Evolutionary conservation across 2,888 invertebrate species (phyloP).

Genomic region (Pogonocherus hispidulus): DNA sequence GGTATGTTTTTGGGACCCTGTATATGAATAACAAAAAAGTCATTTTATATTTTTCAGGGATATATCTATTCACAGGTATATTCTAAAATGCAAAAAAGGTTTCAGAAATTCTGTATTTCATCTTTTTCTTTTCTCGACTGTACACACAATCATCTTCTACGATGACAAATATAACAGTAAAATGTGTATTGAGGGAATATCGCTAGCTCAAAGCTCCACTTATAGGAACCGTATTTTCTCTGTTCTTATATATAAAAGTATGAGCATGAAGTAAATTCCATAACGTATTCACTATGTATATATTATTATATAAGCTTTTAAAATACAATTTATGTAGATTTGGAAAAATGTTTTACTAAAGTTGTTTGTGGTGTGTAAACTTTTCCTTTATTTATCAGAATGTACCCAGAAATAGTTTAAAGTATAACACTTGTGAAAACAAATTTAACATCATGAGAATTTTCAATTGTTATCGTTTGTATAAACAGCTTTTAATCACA

Average conservation of each 20-base stretch:
- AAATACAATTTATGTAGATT: conserved; percentile 27
- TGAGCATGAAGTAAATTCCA: conserved; percentile 26
- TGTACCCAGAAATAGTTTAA: not conserved
- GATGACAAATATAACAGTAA: conserved; percentile 35
- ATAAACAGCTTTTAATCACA: no score
- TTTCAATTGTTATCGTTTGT: no score
- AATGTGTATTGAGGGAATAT: conserved; percentile 31
- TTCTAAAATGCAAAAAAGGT: no score
- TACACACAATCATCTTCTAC: conserved; percentile 32
- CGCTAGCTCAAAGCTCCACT: conserved; percentile 40
- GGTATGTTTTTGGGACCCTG: no score
- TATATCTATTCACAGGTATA: no score
- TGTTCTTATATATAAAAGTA: conserved; percentile 40
- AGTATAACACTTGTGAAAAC: no score
- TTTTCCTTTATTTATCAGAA: not conserved
- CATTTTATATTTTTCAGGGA: no score
- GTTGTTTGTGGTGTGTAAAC: not conserved
- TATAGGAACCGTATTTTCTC: conserved; percentile 40
- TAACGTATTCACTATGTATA: conserved; percentile 8
- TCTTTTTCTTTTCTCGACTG: not conserved
- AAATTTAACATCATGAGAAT: no score
- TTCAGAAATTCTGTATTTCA: no score
- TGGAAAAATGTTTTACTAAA: not conserved
- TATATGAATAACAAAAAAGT: no score
- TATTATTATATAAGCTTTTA: conserved; percentile 15